Evolutionary conservation across 92 coral and sea anemone species (phyloP).

Genomic region (Anthopleura xanthogrammica): DNA sequence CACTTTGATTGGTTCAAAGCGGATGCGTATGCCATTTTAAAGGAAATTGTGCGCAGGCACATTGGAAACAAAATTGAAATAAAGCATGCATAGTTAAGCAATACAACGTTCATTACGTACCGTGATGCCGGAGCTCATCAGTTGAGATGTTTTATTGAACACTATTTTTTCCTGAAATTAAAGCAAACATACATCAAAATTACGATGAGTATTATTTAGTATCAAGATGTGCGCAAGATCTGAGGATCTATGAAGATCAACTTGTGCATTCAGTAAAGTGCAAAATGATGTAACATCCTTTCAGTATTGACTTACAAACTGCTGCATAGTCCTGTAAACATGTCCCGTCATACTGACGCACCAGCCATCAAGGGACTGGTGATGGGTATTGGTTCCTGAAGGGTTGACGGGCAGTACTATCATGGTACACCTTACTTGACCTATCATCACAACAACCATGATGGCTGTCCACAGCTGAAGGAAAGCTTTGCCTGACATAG

Average conservation of each 20-base stretch:
- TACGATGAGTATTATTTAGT: too few relatives aligned
- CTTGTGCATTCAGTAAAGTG: too few relatives aligned
- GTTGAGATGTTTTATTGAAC: constrained; percentile 41
- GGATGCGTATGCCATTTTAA: too few relatives aligned
- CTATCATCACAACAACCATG: constrained; percentile 21
- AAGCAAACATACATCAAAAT: background rate
- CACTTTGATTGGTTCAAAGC: too few relatives aligned
- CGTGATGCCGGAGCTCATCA: constrained; percentile 40
- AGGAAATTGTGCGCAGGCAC: too few relatives aligned
- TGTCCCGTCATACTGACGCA: constrained; percentile 46
- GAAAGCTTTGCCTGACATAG: background rate
- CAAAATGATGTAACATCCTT: too few relatives aligned
- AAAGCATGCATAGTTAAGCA: background rate
- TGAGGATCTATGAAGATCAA: too few relatives aligned
- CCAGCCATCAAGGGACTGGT: constrained; percentile 44
- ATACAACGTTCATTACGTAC: constrained; percentile 19
- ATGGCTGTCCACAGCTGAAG: background rate
- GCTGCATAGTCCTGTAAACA: constrained; percentile 37
- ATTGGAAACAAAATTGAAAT: background rate
- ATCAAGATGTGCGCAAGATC: too few relatives aligned
- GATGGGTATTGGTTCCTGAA: constrained; percentile 1
- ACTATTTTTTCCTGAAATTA: constrained; percentile 40
- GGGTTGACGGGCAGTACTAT: constrained; percentile 2
- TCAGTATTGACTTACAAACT: constrained; percentile 44
- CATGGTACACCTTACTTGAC: constrained; percentile 5